Percentiles rank a stretch among this genome's conserved stretches.
Evolutionary conservation across 1,140 invertebrate species (phyloP).

Genomic region (Lordiphosa stackelbergi): DNA sequence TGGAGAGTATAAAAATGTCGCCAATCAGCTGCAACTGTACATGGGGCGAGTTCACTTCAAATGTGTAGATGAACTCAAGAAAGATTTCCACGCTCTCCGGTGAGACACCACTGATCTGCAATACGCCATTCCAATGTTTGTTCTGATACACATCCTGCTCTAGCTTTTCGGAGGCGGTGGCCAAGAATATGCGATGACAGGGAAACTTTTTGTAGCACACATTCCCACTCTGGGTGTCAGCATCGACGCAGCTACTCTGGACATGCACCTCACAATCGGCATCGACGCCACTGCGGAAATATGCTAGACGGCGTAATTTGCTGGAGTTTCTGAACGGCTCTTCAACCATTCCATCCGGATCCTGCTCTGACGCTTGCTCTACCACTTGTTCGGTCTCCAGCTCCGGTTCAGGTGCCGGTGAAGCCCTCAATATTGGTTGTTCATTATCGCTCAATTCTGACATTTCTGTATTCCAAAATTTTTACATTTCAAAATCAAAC

Average conservation of each 20-base stretch:
- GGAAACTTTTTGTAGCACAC: constrained; percentile 45
- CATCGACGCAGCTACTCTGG: not conserved
- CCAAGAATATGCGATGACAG: constrained; percentile 47
- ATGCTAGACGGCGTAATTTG: constrained; percentile 28
- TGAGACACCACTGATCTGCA: constrained; percentile 47
- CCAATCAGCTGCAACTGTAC: constrained; percentile 16
- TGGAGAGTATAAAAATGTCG: constrained; percentile 39
- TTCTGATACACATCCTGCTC: constrained; percentile 47
- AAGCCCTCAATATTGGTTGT: not conserved
- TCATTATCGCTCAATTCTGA: constrained; percentile 10
- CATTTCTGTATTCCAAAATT: constrained; percentile 21
- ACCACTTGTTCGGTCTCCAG: not conserved
- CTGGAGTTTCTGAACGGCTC: not conserved
- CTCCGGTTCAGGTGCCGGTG: too few species aligned
- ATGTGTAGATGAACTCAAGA: constrained; percentile 50
- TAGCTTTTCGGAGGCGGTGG: constrained; percentile 48
- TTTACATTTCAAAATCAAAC: constrained; percentile 1
- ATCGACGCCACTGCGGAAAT: constrained; percentile 34
- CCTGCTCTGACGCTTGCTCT: not conserved
- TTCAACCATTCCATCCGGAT: not conserved
- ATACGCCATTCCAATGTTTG: constrained; percentile 40
- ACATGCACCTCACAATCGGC: constrained; percentile 50
- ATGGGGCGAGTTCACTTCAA: constrained; percentile 20
- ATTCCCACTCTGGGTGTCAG: constrained; percentile 8
- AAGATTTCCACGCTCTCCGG: constrained; percentile 52